Evolutionary conservation across 2,797 vertebrate species (phyloP), one percentile per base, ranked within the genome.

Genomic region (Varecia variegata): DNA sequence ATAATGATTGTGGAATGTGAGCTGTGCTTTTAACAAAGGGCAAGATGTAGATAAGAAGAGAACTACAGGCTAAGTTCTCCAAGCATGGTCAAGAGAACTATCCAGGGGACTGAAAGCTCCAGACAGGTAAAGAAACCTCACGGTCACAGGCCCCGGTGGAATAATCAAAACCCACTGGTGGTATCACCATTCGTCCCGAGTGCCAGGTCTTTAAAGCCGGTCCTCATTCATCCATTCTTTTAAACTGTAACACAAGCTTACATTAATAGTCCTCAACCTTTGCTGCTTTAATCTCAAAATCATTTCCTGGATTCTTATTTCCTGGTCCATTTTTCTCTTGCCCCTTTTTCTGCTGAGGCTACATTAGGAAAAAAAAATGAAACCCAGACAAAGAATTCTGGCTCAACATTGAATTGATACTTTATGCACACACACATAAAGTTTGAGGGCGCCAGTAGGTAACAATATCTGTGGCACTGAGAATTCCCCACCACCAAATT

Each of bases 1-100:
- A 96, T 92, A 97, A 96, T 68, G n/a, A 86, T 74, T 67, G 20
- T 77, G 95, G 52, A 97, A 95, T 92, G 89, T 91, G 86, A 96
- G 80, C 70, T 60, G 38, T 95, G 93, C 87, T 89, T 91, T 94
- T 71, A 94, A 65, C 8, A 10, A 91, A 96, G 86, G 94, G 70
- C 86, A 87, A 93, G 71, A 21, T 12, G 43, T 62, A 89, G 95
- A 96, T 97, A 95, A 97, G 90, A 94, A 60, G 30, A 60, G 90
- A 74, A 68, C 0, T n/a, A 14, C 74, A 56, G 50, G 70, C 3
- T 89, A 71, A 38, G 20, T 45, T 95, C 93, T 95, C 90, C 83
- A 88, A 73, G 30, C 65, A 65, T 3, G 17, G 25, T 17, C 77
- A 80, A 96, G 65, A 68, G 67, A 92, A 79, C 45, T 68, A 92